phyloP scores from a whole-genome alignment of 2,113 vertebrate species.

The Electrona antarctica region DNA sequence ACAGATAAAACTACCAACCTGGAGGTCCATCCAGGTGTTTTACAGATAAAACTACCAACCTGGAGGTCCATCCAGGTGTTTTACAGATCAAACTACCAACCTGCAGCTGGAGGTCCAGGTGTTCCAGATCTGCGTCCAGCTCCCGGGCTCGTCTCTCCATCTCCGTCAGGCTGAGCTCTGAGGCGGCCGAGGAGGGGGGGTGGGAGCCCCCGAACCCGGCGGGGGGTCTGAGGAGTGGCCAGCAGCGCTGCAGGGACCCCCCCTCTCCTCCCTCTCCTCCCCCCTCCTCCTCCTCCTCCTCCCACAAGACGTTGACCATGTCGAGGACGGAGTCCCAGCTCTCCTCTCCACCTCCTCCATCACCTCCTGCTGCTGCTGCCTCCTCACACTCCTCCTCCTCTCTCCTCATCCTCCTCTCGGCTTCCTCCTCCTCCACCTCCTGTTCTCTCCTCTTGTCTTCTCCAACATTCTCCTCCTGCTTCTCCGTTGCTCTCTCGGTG shows the following conservation, averaged over 20 bases:
- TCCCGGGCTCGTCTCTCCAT: conserved; percentile 75
- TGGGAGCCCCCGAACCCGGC: conserved; percentile 81
- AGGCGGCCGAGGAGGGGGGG: conserved; percentile 77
- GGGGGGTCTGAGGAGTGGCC: conserved; percentile 80
- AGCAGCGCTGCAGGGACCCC: conserved; percentile 75
- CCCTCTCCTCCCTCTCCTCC: conserved; percentile 26
- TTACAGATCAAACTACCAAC: no score
- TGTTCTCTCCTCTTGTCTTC: neutral
- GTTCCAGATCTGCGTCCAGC: conserved; percentile 72
- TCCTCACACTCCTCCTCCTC: neutral
- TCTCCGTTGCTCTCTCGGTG: no score
- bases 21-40: no score
- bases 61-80: no score
- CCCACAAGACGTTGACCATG: conserved; percentile 81
- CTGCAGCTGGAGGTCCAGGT: conserved; percentile 42
- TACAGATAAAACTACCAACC: no score
- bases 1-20: no score
- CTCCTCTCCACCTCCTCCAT: conserved; percentile 30
- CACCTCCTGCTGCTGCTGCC: conserved; percentile 16
- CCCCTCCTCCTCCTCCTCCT: conserved; percentile 63
- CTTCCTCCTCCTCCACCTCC: conserved; percentile 19
- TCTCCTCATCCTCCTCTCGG: neutral
- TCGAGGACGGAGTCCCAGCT: conserved; percentile 78
- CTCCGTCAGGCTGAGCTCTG: conserved; percentile 77
- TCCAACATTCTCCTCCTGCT: no score